phyloP scores from a whole-genome alignment of 1,140 invertebrate genomes.

The Rhynchophorus ferrugineus region DNA sequence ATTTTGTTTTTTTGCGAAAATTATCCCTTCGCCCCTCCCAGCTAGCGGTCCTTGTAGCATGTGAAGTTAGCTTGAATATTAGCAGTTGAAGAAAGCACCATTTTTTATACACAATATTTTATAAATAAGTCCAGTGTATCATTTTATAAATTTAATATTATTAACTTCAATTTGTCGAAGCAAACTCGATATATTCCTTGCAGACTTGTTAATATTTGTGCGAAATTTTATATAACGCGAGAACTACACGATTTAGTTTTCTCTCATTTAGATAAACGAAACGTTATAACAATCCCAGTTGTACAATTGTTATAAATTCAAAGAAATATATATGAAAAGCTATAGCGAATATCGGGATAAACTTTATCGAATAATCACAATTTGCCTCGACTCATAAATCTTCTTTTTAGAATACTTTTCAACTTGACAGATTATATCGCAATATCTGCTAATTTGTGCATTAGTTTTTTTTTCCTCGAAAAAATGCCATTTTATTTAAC shows the following conservation, averaged over 20 bases:
- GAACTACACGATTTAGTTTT: too few species aligned
- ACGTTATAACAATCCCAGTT: too few species aligned
- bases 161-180: too few species aligned
- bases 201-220: too few species aligned
- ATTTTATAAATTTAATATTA: too few species aligned
- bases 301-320: too few species aligned
- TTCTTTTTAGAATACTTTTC: constrained; percentile 4
- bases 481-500: constrained; percentile 7
- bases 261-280: too few species aligned
- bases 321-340: too few species aligned
- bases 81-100: constrained; percentile 42
- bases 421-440: constrained; percentile 4
- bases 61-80: constrained; percentile 41
- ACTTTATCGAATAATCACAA: too few species aligned
- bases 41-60: constrained; percentile 39
- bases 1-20: constrained; percentile 31
- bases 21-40: constrained; percentile 38
- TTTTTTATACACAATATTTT: constrained; percentile 31
- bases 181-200: too few species aligned
- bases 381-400: not conserved
- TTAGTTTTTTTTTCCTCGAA: constrained; percentile 2
- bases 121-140: constrained; percentile 13
- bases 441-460: constrained; percentile 15
- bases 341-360: too few species aligned
- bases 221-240: too few species aligned